Percentiles rank a stretch among this genome's conserved stretches.
phyloP scores from a whole-genome alignment of 2,797 vertebrate genomes.

The Esox lucius region DNA sequence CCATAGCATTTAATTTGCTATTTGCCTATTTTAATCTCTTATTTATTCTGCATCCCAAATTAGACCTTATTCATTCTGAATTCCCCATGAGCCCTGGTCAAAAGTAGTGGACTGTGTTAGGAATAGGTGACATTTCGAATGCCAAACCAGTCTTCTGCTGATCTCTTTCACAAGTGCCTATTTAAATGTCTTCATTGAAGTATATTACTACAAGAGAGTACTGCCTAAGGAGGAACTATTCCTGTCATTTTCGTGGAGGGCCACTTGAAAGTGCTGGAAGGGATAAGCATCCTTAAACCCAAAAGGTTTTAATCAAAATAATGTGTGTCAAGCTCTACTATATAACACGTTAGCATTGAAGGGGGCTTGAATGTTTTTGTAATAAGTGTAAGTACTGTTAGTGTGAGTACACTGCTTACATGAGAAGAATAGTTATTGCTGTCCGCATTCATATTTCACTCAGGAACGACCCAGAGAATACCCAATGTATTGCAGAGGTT shows the following conservation, averaged over 20 bases:
- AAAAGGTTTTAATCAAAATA: slow-evolving; percentile 67
- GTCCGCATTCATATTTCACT: background rate
- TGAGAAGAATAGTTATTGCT: slow-evolving; percentile 9
- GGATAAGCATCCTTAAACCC: slow-evolving; percentile 53
- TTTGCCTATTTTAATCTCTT: background rate
- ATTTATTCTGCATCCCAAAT: background rate
- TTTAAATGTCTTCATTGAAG: background rate
- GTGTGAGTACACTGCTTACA: slow-evolving; percentile 4
- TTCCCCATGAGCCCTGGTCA: background rate
- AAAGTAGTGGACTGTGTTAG: background rate
- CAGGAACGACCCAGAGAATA: background rate
- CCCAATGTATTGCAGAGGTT: background rate
- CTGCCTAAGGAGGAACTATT: slow-evolving; percentile 56
- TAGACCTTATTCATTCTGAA: background rate
- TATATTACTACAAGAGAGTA: slow-evolving; percentile 23
- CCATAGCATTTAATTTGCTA: background rate
- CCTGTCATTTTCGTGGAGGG: slow-evolving; percentile 58
- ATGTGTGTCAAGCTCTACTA: slow-evolving; percentile 46
- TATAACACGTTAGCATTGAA: slow-evolving; percentile 26
- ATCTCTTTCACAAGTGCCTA: background rate
- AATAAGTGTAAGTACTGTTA: slow-evolving; percentile 28
- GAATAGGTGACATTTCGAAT: background rate
- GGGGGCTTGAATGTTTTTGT: slow-evolving; percentile 14
- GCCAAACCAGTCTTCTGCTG: background rate
- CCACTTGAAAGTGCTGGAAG: slow-evolving; percentile 51